phyloP scores from a whole-genome alignment of 2,888 invertebrate genomes.

The Ypsolopha scabrella region DNA sequence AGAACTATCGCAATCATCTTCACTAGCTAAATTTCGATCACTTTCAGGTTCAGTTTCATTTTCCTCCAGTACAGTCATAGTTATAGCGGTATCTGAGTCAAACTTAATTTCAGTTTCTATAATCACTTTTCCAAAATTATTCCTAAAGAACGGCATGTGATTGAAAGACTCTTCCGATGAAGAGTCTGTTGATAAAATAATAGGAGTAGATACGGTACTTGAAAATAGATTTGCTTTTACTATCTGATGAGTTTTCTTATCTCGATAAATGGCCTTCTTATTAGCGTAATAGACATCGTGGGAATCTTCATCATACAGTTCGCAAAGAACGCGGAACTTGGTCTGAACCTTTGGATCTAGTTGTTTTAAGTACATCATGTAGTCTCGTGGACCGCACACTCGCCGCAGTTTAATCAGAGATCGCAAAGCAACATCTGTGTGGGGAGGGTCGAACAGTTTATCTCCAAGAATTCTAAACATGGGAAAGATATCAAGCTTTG shows the following conservation, averaged over 20 bases:
- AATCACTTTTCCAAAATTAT: constrained; percentile 75
- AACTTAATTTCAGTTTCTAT: constrained; percentile 88
- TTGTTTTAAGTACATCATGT: constrained; percentile 66
- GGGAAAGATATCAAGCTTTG: constrained; percentile 56
- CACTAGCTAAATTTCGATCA: constrained; percentile 44
- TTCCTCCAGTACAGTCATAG: constrained; percentile 86
- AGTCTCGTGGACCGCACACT: constrained; percentile 74
- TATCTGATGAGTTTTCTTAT: constrained; percentile 34
- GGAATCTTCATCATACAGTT: constrained; percentile 58
- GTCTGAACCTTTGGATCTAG: constrained; percentile 61
- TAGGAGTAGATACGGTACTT: constrained; percentile 30
- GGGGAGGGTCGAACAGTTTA: constrained; percentile 60
- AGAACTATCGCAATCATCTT: constrained; percentile 55
- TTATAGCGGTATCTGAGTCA: constrained; percentile 83
- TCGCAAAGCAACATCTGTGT: constrained; percentile 79
- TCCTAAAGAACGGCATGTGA: constrained; percentile 40
- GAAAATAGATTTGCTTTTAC: constrained; percentile 46
- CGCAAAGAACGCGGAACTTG: constrained; percentile 54
- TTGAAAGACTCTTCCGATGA: constrained; percentile 74
- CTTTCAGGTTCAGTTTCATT: constrained; percentile 61
- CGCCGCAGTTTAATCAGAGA: constrained; percentile 79
- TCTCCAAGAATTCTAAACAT: constrained; percentile 66
- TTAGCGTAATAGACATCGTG: constrained; percentile 59
- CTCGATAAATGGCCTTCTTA: constrained; percentile 32
- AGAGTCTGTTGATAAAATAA: constrained; percentile 44